A percentile compares a stretch with the other conserved stretches of the same genome.
Evolutionary conservation across 2,113 vertebrate species (phyloP).

Genomic region (Corythoichthys haematopterus): DNA sequence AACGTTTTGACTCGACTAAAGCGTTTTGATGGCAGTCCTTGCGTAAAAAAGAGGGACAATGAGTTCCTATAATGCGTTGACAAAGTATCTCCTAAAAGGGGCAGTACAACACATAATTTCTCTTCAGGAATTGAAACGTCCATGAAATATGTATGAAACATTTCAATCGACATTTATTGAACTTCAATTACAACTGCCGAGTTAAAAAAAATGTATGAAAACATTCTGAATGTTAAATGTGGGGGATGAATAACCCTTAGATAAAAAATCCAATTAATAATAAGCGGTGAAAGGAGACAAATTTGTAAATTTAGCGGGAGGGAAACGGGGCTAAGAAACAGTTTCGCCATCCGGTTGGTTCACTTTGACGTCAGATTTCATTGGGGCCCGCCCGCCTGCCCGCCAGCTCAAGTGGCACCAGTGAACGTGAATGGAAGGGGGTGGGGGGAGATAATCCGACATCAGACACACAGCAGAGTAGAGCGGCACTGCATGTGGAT

Average conservation of each 20-base stretch:
- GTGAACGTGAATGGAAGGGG: constrained; percentile 40
- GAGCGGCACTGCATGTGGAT: constrained; percentile 54
- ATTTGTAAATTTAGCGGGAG: constrained; percentile 1
- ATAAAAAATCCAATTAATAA: neutral
- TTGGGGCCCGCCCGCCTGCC: constrained; percentile 66
- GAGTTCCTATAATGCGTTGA: neutral
- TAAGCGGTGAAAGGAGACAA: neutral
- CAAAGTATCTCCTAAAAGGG: constrained; percentile 20
- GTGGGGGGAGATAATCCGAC: constrained; percentile 58
- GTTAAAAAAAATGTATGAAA: neutral
- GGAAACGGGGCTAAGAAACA: neutral
- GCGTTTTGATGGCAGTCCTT: neutral
- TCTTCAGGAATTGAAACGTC: neutral
- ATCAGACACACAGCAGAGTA: constrained; percentile 27
- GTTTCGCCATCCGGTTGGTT: constrained; percentile 48
- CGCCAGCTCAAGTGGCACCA: constrained; percentile 57
- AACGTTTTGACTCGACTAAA: neutral
- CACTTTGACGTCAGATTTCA: constrained; percentile 56
- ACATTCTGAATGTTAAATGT: neutral
- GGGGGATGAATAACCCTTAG: neutral
- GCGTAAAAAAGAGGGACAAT: neutral
- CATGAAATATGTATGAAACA: neutral
- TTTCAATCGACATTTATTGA: neutral
- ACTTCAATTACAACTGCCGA: neutral
- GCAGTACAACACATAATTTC: constrained; percentile 23